Percentiles rank a stretch among this genome's conserved stretches.
These are phyloP conservation scores for Hoplodrina ambigua DNA, from an alignment of 2,888 invertebrate genomes.

Conservation along the genomic window DNA sequence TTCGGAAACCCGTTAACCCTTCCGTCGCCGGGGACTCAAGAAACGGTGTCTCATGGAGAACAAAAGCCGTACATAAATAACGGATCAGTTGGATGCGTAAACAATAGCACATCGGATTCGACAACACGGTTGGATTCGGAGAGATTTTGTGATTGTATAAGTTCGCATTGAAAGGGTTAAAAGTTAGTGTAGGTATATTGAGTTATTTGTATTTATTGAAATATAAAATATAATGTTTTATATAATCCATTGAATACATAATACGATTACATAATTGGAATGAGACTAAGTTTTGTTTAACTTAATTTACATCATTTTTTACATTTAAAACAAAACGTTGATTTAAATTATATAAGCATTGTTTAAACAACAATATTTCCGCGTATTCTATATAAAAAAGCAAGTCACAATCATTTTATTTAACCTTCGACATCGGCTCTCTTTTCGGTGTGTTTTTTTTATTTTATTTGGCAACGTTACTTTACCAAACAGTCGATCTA, in stretches of 20 bases:
- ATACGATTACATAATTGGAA: background rate
- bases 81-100: conserved; percentile 86
- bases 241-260: background rate
- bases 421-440: background rate
- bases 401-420: background rate
- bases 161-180: conserved; percentile 48
- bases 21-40: conserved; percentile 73
- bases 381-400: background rate
- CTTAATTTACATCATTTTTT: background rate
- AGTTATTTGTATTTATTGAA: conserved; percentile 10
- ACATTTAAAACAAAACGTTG: background rate
- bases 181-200: background rate
- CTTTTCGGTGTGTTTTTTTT: no score
- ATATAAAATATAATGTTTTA: background rate
- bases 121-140: conserved; percentile 76
- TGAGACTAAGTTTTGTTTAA: background rate
- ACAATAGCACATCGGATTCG: conserved; percentile 80
- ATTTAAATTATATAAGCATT: conserved; percentile 2
- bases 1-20: conserved; percentile 72
- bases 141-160: conserved; percentile 53
- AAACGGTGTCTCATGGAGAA: conserved; percentile 70
- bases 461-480: no score
- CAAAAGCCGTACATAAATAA: conserved; percentile 86
- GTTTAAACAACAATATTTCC: background rate
- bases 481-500: background rate